phyloP scores from a whole-genome alignment of 2,797 vertebrate genomes.

The Pantherophis vulpinus region DNA sequence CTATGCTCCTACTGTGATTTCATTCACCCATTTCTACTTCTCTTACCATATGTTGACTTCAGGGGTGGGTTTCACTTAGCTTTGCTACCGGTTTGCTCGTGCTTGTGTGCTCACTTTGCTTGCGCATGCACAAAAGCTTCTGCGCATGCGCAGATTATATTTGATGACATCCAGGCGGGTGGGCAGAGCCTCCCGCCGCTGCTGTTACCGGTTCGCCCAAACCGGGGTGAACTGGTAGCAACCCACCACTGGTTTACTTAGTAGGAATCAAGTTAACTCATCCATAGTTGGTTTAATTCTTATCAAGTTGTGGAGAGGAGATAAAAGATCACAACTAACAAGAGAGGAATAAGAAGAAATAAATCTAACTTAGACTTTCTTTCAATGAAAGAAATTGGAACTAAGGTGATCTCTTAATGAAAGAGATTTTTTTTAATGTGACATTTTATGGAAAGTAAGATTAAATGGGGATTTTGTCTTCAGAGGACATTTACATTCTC shows the following conservation, averaged over 20 bases:
- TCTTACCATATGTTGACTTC: neutral
- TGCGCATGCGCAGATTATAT: too few relatives aligned
- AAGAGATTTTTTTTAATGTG: neutral
- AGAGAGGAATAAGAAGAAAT: neutral
- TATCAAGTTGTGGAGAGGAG: neutral
- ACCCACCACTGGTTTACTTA: neutral
- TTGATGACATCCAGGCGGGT: too few relatives aligned
- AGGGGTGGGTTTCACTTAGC: too few relatives aligned
- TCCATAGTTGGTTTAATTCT: neutral
- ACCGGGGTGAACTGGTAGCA: too few relatives aligned
- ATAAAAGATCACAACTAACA: neutral
- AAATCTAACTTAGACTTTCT: neutral
- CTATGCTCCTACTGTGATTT: neutral
- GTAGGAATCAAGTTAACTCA: neutral
- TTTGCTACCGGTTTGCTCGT: too few relatives aligned
- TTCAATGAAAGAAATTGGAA: neutral
- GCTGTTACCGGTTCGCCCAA: too few relatives aligned
- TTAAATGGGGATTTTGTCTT: neutral
- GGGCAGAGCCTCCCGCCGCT: too few relatives aligned
- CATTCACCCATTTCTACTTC: neutral
- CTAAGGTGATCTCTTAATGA: neutral
- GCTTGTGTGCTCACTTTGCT: too few relatives aligned
- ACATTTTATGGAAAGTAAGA: neutral
- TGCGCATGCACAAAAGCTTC: too few relatives aligned
- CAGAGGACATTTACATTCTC: neutral